Evolutionary conservation across 1,140 invertebrate genomes (phyloP).

Genomic region (Aphis craccivora): DNA sequence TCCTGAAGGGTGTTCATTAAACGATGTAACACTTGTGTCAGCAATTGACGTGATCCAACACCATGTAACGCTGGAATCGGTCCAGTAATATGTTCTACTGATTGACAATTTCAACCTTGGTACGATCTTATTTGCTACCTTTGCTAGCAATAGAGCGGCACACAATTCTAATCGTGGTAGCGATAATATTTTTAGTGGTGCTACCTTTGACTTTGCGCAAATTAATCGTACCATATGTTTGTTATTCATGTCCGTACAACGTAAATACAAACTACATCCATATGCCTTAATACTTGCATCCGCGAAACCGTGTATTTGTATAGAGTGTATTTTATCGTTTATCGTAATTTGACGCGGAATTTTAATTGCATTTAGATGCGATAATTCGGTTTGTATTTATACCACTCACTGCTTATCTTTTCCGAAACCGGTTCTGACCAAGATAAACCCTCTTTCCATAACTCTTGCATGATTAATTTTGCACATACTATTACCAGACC

Average conservation of each 20-base stretch:
- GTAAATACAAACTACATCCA: conserved; percentile 1
- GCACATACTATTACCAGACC: not conserved
- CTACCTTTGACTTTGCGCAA: not conserved
- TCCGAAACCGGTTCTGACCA: not conserved
- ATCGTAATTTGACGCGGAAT: not conserved
- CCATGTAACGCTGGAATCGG: not conserved
- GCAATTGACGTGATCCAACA: not conserved
- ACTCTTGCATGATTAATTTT: not conserved
- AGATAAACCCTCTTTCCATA: not conserved
- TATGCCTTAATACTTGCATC: not conserved
- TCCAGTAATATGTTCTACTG: not conserved
- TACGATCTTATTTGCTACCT: not conserved
- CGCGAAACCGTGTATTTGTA: not conserved
- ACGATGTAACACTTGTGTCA: no score
- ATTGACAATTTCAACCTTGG: not conserved
- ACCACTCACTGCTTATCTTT: not conserved
- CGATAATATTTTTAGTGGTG: not conserved
- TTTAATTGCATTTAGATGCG: not conserved
- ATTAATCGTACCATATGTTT: not conserved
- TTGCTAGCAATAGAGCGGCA: not conserved
- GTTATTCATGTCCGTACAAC: not conserved
- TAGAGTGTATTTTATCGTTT: not conserved
- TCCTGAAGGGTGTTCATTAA: no score
- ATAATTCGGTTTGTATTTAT: not conserved
- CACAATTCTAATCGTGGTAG: not conserved